Base-by-base conservation (phyloP, 2,888 invertebrate species). In the Rhodophaea formosa region DNA sequence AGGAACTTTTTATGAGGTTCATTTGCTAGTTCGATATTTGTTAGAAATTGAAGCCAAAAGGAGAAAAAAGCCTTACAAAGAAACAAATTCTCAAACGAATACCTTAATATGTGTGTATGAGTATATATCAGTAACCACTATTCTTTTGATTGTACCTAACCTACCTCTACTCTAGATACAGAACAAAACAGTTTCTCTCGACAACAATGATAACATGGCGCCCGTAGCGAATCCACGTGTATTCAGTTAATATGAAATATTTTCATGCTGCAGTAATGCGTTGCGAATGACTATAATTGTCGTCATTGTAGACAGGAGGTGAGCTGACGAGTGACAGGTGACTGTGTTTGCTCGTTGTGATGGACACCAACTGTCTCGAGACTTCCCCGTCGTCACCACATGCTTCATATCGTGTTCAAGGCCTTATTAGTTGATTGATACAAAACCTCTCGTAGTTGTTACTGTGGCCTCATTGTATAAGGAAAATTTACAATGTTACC, bases 311-410 rank as follows among this genome's bases (percentile, higher is more conserved):
- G 14, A 8, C 35, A 23, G 53, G 42, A 17, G 23, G 14, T 32
- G 8, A 17, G 53, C 46, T 57, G 51, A 60, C 68, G 69, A 70
- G 64, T 69, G 73, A 71, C 74, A 69, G 63, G 56, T 57, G 70
- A 67, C 71, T 65, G 53, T 67, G 68, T 68, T 68, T 71, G 66
- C 62, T 59, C 53, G 47, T 51, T 52, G 49, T 70, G 71, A 74
- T 77, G 69, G 69, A 71, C 71, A 72, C 62, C 74, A 69, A 64
- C 69, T 71, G 71, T 70, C 56, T 62, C 56, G 56, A 44, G 47
- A 52, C 51, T 29, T 35, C 17, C 56, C 47, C 42, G 56, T 57
- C 44, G 56, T 56, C 35, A 15, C 53, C 16, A 44, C 55, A 53
- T 32, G 58, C 23, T 55, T 46, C 57, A 46, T 54, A 57, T 60